These are phyloP conservation scores for Mus minutoides DNA, from an alignment of 2,797 vertebrate genomes.

Conservation along the genomic window DNA sequence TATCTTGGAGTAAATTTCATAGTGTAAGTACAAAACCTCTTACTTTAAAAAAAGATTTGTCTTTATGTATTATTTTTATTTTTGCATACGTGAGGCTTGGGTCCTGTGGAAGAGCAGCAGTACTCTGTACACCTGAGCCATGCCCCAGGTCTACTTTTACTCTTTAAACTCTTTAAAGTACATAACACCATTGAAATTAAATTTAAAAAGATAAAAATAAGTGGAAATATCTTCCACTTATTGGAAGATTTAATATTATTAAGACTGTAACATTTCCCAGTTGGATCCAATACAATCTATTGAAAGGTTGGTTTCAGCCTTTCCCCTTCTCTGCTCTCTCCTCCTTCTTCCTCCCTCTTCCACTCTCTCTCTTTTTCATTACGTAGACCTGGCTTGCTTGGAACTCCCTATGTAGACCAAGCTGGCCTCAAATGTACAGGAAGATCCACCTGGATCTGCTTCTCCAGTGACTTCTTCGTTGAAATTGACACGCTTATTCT, in stretches of 20 bases:
- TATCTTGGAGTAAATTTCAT: background rate
- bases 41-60: background rate
- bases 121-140: background rate
- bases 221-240: background rate
- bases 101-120: background rate
- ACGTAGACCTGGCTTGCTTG: background rate
- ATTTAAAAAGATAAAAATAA: slow-evolving; percentile 1
- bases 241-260: slow-evolving; percentile 3
- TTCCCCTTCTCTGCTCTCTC: background rate
- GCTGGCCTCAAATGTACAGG: background rate
- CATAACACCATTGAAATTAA: background rate
- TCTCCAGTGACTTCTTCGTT: background rate
- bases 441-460: background rate
- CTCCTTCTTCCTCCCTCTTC: background rate
- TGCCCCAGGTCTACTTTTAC: background rate
- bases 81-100: background rate
- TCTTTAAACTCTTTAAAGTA: background rate
- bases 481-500: background rate
- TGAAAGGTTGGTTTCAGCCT: background rate
- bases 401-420: background rate
- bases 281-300: background rate
- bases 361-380: no score
- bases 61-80: background rate
- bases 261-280: background rate
- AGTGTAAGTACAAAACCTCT: background rate